A percentile compares a stretch with the other conserved stretches of the same genome.
These are phyloP conservation scores for Ferdinandea cuprea DNA, from an alignment of 2,888 invertebrate species.

Conservation along the genomic window DNA sequence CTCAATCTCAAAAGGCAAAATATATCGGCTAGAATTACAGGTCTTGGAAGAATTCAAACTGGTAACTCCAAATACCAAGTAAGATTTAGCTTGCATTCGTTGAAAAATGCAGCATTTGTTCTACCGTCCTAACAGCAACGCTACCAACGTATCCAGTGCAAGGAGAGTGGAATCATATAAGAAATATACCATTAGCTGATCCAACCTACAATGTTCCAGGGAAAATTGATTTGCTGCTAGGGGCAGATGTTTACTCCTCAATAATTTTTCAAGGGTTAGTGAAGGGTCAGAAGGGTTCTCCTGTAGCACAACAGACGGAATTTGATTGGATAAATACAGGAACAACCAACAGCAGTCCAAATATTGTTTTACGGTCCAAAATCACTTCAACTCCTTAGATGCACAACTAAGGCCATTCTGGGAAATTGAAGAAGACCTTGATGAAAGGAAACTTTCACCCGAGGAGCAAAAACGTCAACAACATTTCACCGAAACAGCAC, in stretches of 20 bases:
- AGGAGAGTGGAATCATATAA: neutral
- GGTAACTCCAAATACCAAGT: constrained; percentile 26
- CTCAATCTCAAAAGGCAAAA: constrained; percentile 21
- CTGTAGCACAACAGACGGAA: constrained; percentile 28
- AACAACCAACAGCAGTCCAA: too few relatives aligned
- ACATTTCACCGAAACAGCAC: too few relatives aligned
- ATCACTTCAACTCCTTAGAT: constrained; percentile 9
- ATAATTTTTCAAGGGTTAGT: too few relatives aligned
- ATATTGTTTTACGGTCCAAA: neutral
- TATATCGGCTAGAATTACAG: constrained; percentile 5
- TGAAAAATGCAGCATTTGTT: constrained; percentile 9
- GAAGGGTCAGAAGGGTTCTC: too few relatives aligned
- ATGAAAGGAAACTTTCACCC: neutral
- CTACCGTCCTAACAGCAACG: neutral
- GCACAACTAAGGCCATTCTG: neutral
- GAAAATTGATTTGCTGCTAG: too few relatives aligned
- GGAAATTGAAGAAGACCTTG: too few relatives aligned
- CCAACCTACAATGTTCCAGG: constrained; percentile 14
- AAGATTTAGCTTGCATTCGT: too few relatives aligned
- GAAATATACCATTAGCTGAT: constrained; percentile 11
- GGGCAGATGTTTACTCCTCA: too few relatives aligned
- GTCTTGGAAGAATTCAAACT: constrained; percentile 22
- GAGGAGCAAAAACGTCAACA: constrained; percentile 5
- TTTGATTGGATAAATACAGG: constrained; percentile 28
- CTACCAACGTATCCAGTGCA: neutral